These are phyloP conservation scores for Panzeria rudis DNA, from an alignment of 2,888 invertebrate species.

Conservation along the genomic window DNA sequence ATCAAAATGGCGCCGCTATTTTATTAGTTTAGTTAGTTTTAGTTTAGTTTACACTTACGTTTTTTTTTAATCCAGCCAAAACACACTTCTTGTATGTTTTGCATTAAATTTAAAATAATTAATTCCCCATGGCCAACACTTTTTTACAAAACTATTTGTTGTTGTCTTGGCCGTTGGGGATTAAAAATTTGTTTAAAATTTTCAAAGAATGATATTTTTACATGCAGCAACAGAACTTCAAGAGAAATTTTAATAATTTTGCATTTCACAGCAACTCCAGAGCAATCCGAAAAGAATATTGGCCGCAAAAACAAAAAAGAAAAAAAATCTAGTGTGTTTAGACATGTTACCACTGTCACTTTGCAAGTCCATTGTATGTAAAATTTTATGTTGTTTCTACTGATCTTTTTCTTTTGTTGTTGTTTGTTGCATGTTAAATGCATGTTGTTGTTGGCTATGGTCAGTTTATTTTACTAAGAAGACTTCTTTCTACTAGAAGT, in stretches of 20 bases:
- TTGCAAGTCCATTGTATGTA: slow-evolving; percentile 71
- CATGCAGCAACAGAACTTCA: slow-evolving; percentile 19
- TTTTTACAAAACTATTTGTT: slow-evolving; percentile 44
- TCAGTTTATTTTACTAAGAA: slow-evolving; percentile 68
- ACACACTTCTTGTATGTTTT: slow-evolving; percentile 18
- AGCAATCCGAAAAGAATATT: not conserved
- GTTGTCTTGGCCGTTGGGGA: not conserved
- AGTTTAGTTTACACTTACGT: not conserved
- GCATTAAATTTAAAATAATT: slow-evolving; percentile 71
- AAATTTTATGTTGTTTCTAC: slow-evolving; percentile 52
- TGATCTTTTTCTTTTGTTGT: slow-evolving; percentile 12
- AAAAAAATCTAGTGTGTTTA: slow-evolving; percentile 66
- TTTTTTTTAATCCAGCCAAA: no score
- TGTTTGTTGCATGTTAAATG: slow-evolving; percentile 25
- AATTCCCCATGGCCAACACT: slow-evolving; percentile 73
- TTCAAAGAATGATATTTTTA: slow-evolving; percentile 42
- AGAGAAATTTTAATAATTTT: slow-evolving; percentile 68
- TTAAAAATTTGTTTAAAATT: not conserved
- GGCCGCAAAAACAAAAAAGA: not conserved
- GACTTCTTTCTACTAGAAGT: slow-evolving; percentile 47
- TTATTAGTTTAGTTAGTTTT: not conserved
- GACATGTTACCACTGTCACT: slow-evolving; percentile 73
- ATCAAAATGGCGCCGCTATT: slow-evolving; percentile 25
- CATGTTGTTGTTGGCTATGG: slow-evolving; percentile 65
- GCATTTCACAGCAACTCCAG: slow-evolving; percentile 54